phyloP scores from a whole-genome alignment of 1,140 invertebrate genomes.

The Myzus persicae region DNA sequence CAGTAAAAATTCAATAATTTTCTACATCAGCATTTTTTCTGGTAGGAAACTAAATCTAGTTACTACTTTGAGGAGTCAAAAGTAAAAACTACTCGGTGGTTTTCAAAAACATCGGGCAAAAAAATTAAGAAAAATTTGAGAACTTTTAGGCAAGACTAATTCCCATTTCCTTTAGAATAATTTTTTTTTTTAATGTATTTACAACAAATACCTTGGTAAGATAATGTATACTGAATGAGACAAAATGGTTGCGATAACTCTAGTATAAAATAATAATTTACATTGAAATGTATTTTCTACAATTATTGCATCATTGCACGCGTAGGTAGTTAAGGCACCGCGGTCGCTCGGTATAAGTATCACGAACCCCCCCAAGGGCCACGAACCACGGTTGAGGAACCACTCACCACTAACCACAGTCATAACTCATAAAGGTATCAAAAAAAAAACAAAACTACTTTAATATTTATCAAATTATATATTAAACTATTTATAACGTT shows the following conservation, averaged over 20 bases:
- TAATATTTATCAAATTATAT: not conserved
- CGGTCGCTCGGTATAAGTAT: too few relatives aligned
- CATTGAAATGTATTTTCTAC: not conserved
- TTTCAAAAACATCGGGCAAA: too few relatives aligned
- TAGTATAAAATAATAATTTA: not conserved
- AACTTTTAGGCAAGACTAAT: too few relatives aligned
- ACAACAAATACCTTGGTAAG: not conserved
- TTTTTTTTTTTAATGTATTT: not conserved
- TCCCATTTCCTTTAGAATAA: too few relatives aligned
- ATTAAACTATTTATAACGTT: not conserved
- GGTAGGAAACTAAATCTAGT: too few relatives aligned
- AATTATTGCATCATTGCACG: not conserved
- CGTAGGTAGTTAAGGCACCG: not conserved
- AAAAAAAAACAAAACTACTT: too few relatives aligned
- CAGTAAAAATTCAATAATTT: too few relatives aligned
- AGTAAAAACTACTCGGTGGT: too few relatives aligned
- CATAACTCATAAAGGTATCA: not conserved
- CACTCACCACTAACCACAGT: too few relatives aligned
- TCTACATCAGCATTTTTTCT: too few relatives aligned
- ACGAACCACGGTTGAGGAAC: not conserved
- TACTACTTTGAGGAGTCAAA: too few relatives aligned
- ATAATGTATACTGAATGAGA: not conserved
- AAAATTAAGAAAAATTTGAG: too few relatives aligned
- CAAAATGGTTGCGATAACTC: not conserved
- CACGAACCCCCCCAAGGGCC: not conserved